Percentiles rank a stretch among this genome's conserved stretches.
phyloP scores from a whole-genome alignment of 2,113 vertebrate genomes.

The Mionectes macconnelli region DNA sequence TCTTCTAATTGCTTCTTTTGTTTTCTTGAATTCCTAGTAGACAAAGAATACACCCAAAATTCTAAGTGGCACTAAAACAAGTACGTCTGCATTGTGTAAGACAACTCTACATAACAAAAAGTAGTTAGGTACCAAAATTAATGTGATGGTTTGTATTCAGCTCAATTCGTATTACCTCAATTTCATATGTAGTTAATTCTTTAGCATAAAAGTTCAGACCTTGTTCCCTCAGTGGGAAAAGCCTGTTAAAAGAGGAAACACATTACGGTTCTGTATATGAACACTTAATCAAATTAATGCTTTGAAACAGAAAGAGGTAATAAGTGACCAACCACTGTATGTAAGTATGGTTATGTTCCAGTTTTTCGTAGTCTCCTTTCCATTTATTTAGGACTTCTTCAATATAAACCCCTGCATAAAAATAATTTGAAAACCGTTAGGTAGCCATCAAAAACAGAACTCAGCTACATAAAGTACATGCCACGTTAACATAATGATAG shows the following conservation, averaged over 20 bases:
- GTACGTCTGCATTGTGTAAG: not conserved
- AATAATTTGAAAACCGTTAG: conserved; percentile 40
- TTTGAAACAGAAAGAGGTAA: conserved; percentile 40
- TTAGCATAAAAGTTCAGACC: conserved; percentile 98
- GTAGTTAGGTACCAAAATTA: not conserved
- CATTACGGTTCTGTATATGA: not conserved
- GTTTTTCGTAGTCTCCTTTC: conserved; percentile 96
- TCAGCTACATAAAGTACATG: not conserved
- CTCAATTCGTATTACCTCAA: conserved; percentile 83
- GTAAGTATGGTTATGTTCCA: conserved; percentile 98
- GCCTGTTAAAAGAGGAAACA: conserved; percentile 75
- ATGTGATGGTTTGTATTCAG: not conserved
- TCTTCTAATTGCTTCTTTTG: conserved; percentile 92
- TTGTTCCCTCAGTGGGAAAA: conserved; percentile 97
- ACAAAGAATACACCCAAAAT: not conserved
- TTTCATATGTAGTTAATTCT: conserved; percentile 97
- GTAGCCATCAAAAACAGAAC: not conserved
- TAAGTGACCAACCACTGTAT: conserved; percentile 91
- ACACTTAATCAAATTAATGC: not conserved
- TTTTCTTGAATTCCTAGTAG: conserved; percentile 95
- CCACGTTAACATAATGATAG: not conserved
- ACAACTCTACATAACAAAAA: not conserved
- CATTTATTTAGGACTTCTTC: conserved; percentile 97
- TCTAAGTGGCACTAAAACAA: not conserved
- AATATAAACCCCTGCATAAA: conserved; percentile 88